These are phyloP conservation scores for Scelioninae gen. 1 DNA, from an alignment of 2,888 invertebrate species.

Conservation along the genomic window DNA sequence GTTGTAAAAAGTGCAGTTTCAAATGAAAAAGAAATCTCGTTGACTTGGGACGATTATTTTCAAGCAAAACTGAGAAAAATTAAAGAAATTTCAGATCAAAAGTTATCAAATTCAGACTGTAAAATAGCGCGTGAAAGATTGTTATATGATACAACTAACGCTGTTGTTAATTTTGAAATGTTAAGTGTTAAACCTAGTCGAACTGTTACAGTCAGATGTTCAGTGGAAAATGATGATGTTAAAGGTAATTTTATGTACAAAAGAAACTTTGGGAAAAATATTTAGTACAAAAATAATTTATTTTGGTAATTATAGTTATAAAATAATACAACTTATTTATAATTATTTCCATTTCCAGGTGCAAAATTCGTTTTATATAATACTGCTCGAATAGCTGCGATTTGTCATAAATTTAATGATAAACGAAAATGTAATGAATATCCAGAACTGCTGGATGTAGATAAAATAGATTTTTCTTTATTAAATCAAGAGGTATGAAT, in stretches of 20 bases:
- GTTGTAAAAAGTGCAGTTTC: constrained; percentile 86
- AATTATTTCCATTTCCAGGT: too few species aligned
- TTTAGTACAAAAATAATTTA: too few species aligned
- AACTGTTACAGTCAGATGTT: constrained; percentile 86
- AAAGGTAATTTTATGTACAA: constrained; percentile 84
- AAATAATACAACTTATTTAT: too few species aligned
- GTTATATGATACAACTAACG: constrained; percentile 87
- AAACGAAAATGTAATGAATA: constrained; percentile 86
- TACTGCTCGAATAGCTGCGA: constrained; percentile 89
- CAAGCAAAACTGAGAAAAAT: constrained; percentile 67
- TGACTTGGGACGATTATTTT: constrained; percentile 85
- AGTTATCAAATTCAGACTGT: constrained; percentile 72
- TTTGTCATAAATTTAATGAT: constrained; percentile 87
- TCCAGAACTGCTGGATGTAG: constrained; percentile 86
- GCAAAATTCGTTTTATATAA: constrained; percentile 92
- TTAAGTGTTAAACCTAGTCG: constrained; percentile 88
- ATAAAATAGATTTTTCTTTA: constrained; percentile 87
- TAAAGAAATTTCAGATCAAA: constrained; percentile 26
- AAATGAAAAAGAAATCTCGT: constrained; percentile 85
- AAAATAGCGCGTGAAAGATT: constrained; percentile 84
- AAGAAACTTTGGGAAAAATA: too few species aligned
- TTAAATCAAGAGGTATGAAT: constrained; percentile 87
- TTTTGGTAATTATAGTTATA: too few species aligned
- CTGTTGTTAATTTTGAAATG: constrained; percentile 89
- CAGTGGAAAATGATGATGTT: constrained; percentile 79